A percentile compares a stretch with the other conserved stretches of the same genome.
These are phyloP conservation scores for Tragelaphus oryx DNA, from an alignment of 2,797 vertebrate genomes.

Conservation along the genomic window DNA sequence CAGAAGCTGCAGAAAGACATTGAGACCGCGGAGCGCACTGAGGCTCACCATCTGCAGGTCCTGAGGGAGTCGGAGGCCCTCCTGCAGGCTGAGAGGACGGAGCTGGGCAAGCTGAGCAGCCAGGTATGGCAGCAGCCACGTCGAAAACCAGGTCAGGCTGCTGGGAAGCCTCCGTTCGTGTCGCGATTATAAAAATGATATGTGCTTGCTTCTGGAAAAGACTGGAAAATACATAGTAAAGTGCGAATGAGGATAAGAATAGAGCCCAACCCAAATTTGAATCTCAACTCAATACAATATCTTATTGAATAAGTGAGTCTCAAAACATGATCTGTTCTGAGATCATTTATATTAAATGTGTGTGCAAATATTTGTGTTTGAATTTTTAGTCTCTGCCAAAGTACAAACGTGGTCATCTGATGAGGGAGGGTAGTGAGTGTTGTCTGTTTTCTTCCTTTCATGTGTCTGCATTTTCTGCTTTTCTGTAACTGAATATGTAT, in stretches of 20 bases:
- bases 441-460: neutral
- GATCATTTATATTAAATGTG: neutral
- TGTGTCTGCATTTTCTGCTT: neutral
- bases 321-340: neutral
- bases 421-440: neutral
- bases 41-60: conserved; percentile 79
- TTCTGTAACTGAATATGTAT: neutral
- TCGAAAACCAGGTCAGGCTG: neutral
- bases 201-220: neutral
- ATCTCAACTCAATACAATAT: neutral
- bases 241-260: neutral
- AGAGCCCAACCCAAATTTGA: neutral
- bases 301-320: neutral
- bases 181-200: neutral
- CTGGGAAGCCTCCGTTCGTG: neutral
- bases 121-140: conserved; percentile 74
- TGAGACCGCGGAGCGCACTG: conserved; percentile 74
- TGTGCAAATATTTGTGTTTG: neutral
- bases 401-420: neutral
- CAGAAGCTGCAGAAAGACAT: conserved; percentile 83
- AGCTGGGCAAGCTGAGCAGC: conserved; percentile 80
- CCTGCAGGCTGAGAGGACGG: conserved; percentile 78
- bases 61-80: conserved; percentile 82
- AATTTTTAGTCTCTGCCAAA: neutral
- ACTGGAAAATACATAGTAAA: neutral